Conservation (phyloP, 2,888 invertebrate species). For the Trichopria drosophilae region DNA sequence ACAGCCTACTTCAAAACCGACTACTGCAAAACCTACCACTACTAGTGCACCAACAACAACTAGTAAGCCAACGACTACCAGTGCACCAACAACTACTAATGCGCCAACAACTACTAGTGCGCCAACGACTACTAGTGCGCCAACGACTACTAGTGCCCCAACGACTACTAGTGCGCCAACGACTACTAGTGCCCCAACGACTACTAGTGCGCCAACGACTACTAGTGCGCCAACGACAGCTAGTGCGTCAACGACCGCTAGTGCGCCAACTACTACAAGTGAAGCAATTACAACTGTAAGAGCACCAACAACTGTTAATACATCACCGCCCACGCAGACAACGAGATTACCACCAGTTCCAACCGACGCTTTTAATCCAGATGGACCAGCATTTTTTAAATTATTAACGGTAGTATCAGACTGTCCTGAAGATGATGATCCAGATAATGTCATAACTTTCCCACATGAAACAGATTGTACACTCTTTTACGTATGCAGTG, state of each 20-base stretch:
- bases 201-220: no score
- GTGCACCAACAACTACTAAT: constrained; percentile 4
- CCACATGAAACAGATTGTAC: constrained; percentile 37
- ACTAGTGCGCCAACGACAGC: no score
- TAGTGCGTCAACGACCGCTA: no score
- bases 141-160: no score
- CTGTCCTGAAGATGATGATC: constrained; percentile 20
- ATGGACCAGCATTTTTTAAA: no score
- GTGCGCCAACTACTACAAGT: background rate
- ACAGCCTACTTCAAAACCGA: background rate
- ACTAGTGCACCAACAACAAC: background rate
- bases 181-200: no score
- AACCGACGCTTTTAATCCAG: no score
- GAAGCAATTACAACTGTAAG: background rate
- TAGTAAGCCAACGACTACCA: background rate
- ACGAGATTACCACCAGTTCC: constrained; percentile 3
- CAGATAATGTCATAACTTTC: constrained; percentile 12
- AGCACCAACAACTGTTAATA: background rate
- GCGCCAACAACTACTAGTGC: no score
- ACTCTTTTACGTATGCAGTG: constrained; percentile 37
- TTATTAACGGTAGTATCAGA: constrained; percentile 19
- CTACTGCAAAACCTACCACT: background rate
- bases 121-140: no score
- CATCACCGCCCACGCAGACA: constrained; percentile 7
- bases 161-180: no score